Evolutionary conservation across 2,888 invertebrate genomes (phyloP), one percentile per base, ranked within the genome.

Genomic region (Sinelater perroti): DNA sequence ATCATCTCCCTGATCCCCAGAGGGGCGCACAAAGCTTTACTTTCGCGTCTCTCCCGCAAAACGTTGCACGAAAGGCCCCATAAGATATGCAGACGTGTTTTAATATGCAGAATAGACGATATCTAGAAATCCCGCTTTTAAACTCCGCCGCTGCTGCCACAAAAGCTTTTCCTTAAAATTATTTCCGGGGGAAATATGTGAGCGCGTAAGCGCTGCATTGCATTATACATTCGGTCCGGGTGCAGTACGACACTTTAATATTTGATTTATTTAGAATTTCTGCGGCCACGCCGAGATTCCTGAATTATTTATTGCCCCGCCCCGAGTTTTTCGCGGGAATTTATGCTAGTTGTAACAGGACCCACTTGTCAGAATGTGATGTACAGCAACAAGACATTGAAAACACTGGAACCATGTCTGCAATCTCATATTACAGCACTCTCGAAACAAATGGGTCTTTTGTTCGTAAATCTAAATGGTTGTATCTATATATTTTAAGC

Each of bases 31-130:
- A 46, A 46, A 17, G 20, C 46, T 16, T 7, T 44, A 28, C 30
- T 6, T 28, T 44, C 6, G 2, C 16, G 26, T 44, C 28, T 26
- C 14, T 14, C 26, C n/a, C 31, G 17, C 26, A 26, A 21, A 38
- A 26, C 14, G 26, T 21, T 42, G 40, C 14, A 46, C 33, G 33
- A 46, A 46, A 31, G 7, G 35, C 35, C 10, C 36, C 11, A 46
- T 36, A 54, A 54, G 45, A 54, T 46, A 54, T 46, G 54, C 46
- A 54, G 54, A 54, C 54, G 38, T 36, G 54, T 46, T 54, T 46
- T 54, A 54, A 54, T 54, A 54, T 54, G 54, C 46, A 46, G 36
- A 54, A 54, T 46, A 46, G 13, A 54, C 36, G 46, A 45, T 54
- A 46, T 36, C 45, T 46, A 45, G 24, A 46, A 54, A 54, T 54